Evolutionary conservation across 1,140 invertebrate genomes (phyloP).

Genomic region (Nephotettix cincticeps): DNA sequence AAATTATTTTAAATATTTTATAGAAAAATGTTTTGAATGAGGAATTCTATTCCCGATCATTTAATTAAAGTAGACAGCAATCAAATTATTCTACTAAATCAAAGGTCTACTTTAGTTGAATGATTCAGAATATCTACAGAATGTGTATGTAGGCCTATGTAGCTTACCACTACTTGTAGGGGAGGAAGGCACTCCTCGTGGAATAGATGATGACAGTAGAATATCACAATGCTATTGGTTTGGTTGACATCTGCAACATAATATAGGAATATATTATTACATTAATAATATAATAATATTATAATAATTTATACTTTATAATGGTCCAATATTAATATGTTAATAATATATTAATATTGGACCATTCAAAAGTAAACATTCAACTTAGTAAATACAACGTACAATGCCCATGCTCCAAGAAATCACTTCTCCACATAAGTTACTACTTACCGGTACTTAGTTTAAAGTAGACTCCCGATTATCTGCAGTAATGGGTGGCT

Average conservation of each 20-base stretch:
- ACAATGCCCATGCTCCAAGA: neutral
- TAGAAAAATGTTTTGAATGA: too few species aligned
- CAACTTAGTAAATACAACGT: neutral
- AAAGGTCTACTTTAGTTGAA: too few species aligned
- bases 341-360: neutral
- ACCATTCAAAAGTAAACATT: neutral
- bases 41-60: too few species aligned
- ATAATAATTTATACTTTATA: neutral
- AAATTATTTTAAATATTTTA: too few species aligned
- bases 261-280: constrained; percentile 29
- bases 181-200: constrained; percentile 78
- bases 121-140: too few species aligned
- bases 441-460: too few species aligned
- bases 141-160: too few species aligned
- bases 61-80: too few species aligned
- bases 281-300: neutral
- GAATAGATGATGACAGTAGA: constrained; percentile 88
- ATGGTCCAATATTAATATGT: neutral
- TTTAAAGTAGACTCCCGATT: too few species aligned
- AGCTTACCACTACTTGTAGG: constrained; percentile 20
- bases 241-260: constrained; percentile 53
- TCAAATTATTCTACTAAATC: too few species aligned
- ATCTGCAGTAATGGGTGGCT: too few species aligned
- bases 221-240: constrained; percentile 71
- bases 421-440: too few species aligned